Evolutionary conservation across 2,888 invertebrate genomes (phyloP), one percentile per base, ranked within the genome.

Genomic region (Drosophila stalkeri): DNA sequence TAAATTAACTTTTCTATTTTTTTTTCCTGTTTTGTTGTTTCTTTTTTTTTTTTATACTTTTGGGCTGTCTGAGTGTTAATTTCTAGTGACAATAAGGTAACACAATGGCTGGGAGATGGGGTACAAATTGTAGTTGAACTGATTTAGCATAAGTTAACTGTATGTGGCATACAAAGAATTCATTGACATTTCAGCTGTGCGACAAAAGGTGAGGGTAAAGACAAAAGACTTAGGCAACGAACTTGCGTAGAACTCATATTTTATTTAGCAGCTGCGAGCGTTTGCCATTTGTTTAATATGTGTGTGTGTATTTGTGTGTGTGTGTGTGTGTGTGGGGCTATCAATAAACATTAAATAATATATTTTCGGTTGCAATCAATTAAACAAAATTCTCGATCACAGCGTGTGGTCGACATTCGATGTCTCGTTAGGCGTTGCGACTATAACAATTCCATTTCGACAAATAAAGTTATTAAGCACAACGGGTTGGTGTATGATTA

Each of bases 181-280:
- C 82, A 67, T 85, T 85, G 85, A 84, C 89, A 85, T 89, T 85
- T 83, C 37, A 18, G 7, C 12, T 16, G 18, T 16, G 18, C n/a
- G 27, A 37, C 37, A 49, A 14, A 8, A 39, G 35, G 23, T 11
- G 27, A 37, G 31, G 12, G 18, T 49, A n/a, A n/a, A 67, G 77
- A 86, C 86, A 78, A 81, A 82, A 81, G 73, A 86, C 77, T 86
- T 75, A 72, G 72, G 72, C 79, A 76, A 85, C 77, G 65, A 85
- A 88, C 90, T 86, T 90, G 77, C 83, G 70, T 72, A 65, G 75
- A 89, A 87, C 82, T 89, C 90, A 86, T 89, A 84, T 87, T 73
- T 85, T 89, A 85, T 84, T 80, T 89, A 89, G 61, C 75, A 80
- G 76, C 14, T 41, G n/a, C 39, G 18, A 59, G 12, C 51, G n/a